Conservation (phyloP, 2,113 vertebrate species). For the Hassar affinis region DNA sequence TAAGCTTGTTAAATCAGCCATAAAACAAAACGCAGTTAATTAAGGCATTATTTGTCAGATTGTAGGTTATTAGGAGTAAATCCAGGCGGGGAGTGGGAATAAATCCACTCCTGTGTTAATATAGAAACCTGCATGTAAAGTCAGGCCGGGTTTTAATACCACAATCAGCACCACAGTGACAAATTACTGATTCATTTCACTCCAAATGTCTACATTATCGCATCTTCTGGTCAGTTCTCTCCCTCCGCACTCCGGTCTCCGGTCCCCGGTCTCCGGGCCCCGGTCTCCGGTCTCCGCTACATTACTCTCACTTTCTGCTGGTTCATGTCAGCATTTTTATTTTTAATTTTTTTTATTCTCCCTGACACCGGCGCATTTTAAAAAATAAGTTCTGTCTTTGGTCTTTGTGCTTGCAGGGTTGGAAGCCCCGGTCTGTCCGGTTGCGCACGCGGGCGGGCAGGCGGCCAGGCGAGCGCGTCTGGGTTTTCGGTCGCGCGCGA, state of each 20-base stretch:
- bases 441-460: not conserved
- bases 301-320: not conserved
- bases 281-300: not conserved
- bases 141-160: not conserved
- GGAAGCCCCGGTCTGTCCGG: constrained; percentile 2
- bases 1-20: not conserved
- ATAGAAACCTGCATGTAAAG: not conserved
- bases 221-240: not conserved
- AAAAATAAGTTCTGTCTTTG: not conserved
- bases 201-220: not conserved
- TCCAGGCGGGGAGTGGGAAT: no score
- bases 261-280: no score
- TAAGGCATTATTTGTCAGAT: not conserved
- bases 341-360: no score
- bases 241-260: not conserved
- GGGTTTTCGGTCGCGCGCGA: constrained; percentile 54
- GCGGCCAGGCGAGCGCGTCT: not conserved
- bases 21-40: not conserved
- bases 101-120: no score
- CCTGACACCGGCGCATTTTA: not conserved
- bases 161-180: not conserved
- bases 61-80: not conserved
- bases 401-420: constrained; percentile 17
- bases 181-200: not conserved
- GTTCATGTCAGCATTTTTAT: not conserved